Conservation (phyloP, 1,140 invertebrate species). For the Arctopsyche grandis region DNA sequence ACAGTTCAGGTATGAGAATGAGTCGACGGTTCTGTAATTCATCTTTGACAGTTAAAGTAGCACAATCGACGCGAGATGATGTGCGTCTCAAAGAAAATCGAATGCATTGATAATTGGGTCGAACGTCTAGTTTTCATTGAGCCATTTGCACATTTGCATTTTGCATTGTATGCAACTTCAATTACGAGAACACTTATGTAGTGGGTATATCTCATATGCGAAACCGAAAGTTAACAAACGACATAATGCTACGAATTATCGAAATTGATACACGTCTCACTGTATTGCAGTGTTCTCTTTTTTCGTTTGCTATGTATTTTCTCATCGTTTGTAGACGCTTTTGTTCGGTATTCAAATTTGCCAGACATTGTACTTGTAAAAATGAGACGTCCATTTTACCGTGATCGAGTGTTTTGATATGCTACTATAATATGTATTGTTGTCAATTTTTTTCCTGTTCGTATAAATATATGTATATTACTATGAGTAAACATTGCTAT, state of each 20-base stretch:
- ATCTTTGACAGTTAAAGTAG: no score
- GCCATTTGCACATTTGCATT: slow-evolving; percentile 13
- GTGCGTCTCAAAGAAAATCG: neutral
- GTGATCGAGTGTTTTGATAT: neutral
- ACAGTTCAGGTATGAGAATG: no score
- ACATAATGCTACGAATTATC: slow-evolving; percentile 23
- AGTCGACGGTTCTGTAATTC: no score
- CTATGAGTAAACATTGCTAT: no score
- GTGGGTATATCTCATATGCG: neutral
- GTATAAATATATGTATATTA: no score
- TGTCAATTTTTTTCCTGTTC: no score
- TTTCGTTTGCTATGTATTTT: neutral
- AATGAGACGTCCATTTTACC: neutral
- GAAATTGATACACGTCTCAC: neutral
- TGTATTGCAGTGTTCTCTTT: neutral
- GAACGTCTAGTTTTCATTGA: slow-evolving; percentile 16
- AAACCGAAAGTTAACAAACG: slow-evolving; percentile 20
- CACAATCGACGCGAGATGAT: no score
- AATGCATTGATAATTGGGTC: neutral
- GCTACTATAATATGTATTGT: neutral
- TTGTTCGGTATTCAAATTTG: neutral
- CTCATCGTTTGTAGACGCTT: neutral
- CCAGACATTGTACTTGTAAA: neutral
- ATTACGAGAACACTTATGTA: neutral
- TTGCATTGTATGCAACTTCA: slow-evolving; percentile 16